A percentile compares a stretch with the other conserved stretches of the same genome.
These are phyloP conservation scores for Parazoanthus darwini DNA, from an alignment of 92 coral and sea anemone species.

Conservation along the genomic window DNA sequence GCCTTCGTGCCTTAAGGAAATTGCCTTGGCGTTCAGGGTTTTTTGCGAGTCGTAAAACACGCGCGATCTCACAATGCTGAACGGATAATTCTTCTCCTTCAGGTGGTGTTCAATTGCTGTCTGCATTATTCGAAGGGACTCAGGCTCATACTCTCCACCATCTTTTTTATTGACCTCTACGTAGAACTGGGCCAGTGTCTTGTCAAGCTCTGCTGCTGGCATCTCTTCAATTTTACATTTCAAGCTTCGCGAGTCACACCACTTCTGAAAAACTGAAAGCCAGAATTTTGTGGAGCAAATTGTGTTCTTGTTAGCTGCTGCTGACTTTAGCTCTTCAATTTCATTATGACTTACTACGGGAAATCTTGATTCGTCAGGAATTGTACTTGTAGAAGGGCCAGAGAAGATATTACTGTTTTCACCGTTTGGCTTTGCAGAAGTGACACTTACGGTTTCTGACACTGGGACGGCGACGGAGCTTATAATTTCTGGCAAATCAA, in stretches of 20 bases:
- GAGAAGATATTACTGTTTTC: too few species aligned
- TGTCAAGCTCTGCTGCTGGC: conserved; percentile 51
- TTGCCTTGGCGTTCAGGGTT: conserved; percentile 57
- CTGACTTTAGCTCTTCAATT: conserved; percentile 41
- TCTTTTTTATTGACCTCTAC: conserved; percentile 53
- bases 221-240: conserved; percentile 44
- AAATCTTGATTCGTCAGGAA: conserved; percentile 43
- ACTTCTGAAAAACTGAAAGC: conserved; percentile 48
- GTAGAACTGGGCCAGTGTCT: conserved; percentile 54
- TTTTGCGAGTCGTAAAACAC: conserved; percentile 48
- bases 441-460: too few species aligned
- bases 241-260: conserved; percentile 44
- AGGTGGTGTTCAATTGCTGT: conserved; percentile 40
- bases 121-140: conserved; percentile 57
- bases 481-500: too few species aligned
- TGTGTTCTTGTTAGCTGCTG: conserved; percentile 43
- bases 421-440: too few species aligned
- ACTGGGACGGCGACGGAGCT: neutral
- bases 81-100: conserved; percentile 45
- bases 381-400: neutral
- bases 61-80: conserved; percentile 35
- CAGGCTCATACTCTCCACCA: conserved; percentile 52
- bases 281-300: conserved; percentile 36
- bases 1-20: conserved; percentile 57
- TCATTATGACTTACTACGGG: conserved; percentile 33